phyloP scores from a whole-genome alignment of 2,888 invertebrate genomes.

The Papilio elwesi region DNA sequence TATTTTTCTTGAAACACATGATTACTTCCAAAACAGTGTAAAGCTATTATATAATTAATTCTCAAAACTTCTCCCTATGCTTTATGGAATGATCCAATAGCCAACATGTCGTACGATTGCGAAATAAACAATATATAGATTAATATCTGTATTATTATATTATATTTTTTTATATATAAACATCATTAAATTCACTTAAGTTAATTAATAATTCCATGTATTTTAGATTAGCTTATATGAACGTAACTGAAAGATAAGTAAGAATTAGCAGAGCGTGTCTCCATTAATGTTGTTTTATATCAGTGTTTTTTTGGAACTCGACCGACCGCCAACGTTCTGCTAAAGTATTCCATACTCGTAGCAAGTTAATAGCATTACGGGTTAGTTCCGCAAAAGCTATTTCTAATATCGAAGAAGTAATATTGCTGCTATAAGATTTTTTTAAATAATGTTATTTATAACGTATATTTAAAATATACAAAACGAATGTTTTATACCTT shows the following conservation, averaged over 20 bases:
- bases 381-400: conserved; percentile 3
- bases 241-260: background rate
- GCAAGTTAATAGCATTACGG: conserved; percentile 11
- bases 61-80: too few species aligned
- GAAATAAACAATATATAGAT: too few species aligned
- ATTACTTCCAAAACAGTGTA: too few species aligned
- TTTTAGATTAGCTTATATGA: background rate
- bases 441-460: background rate
- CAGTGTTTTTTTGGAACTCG: background rate
- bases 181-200: background rate
- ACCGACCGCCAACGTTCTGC: background rate
- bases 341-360: conserved; percentile 14
- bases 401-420: background rate
- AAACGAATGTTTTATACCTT: background rate
- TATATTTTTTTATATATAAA: background rate
- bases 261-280: background rate
- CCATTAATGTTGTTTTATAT: conserved; percentile 2
- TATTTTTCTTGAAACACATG: too few species aligned
- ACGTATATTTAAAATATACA: background rate
- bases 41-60: too few species aligned
- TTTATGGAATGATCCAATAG: too few species aligned
- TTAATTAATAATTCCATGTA: background rate
- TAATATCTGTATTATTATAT: too few species aligned
- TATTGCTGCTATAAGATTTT: background rate
- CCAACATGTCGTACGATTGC: too few species aligned